Evolutionary conservation across 1,140 invertebrate species (phyloP), one percentile per base, ranked within the genome.

Genomic region (Cephus cinctus): DNA sequence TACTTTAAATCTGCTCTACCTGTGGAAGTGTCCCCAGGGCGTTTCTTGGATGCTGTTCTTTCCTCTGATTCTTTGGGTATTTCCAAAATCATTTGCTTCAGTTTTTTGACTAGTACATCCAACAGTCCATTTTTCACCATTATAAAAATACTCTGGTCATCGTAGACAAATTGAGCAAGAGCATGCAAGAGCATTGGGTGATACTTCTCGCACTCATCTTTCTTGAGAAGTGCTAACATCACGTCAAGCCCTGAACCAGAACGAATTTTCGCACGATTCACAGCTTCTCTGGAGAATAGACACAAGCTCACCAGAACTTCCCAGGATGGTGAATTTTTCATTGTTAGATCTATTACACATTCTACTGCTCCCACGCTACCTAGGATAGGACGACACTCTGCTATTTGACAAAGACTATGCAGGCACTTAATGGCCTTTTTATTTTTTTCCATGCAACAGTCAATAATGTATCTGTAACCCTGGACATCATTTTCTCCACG

Each of bases 51-150:
- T 45, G 4, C n/a, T 57, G 14, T n/a, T n/a, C 18, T 62, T 8
- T 55, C 57, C 6, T 61, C 55, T 0, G 23, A 32, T 8, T 61
- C 57, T 9, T 19, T 18, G 4, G 15, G 23, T 21, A 40, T 23
- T 43, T 65, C 59, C 0, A 50, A 18, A 11, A 43, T 52, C 65
- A 74, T 64, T 27, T 50, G 52, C 0, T 54, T 57, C 32, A 76
- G 49, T 49, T 63, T 71, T 4, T 55, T 21, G 2, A 55, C 51
- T 5, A 76, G 25, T 6, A 76, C 32, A 22, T 71, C 59, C 3
- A 75, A 30, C 3, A 75, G 48, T 23, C 73, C 74, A 43, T 72
- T 61, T 9, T 60, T 64, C 2, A 71, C 16, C 65, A 76, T 70
- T 23, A 72, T 62, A 1, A 21, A 9, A 4, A 76, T 59, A 20